A percentile compares a stretch with the other conserved stretches of the same genome.
Evolutionary conservation across 2,888 invertebrate species (phyloP).

Genomic region (Rhagium mordax): DNA sequence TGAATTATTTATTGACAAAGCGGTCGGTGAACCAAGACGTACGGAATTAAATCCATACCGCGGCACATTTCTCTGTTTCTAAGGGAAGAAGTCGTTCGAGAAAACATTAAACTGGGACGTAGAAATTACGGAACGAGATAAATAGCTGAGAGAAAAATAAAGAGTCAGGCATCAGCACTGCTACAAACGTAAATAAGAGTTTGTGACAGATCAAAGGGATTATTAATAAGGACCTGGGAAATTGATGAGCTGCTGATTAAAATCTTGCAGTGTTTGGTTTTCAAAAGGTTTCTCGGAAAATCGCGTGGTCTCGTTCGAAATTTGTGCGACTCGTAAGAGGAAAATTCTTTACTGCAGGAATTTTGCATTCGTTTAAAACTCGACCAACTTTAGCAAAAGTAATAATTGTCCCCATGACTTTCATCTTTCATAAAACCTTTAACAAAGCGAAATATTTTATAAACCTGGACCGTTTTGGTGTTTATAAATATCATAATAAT

Average conservation of each 20-base stretch:
- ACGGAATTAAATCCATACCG: background rate
- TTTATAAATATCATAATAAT: too few species aligned
- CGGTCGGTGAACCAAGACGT: conserved; percentile 16
- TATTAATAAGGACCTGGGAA: background rate
- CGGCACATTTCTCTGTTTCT: background rate
- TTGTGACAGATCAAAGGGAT: background rate
- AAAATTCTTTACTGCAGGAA: too few species aligned
- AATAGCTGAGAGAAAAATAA: background rate
- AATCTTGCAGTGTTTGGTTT: background rate
- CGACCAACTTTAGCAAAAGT: too few species aligned
- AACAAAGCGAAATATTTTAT: too few species aligned
- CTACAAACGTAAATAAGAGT: background rate
- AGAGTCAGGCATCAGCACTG: background rate
- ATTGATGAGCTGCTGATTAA: background rate
- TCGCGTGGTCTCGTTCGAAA: background rate
- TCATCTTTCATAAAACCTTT: too few species aligned
- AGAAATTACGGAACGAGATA: background rate
- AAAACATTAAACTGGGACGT: background rate
- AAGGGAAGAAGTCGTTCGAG: background rate
- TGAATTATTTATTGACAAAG: conserved; percentile 31
- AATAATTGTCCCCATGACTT: too few species aligned
- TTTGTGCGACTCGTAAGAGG: background rate
- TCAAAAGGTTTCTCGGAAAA: background rate
- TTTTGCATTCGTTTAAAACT: too few species aligned
- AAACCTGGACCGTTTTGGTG: too few species aligned